Conservation (phyloP, 2,888 invertebrate species). For the Charanyca ferruginea region DNA sequence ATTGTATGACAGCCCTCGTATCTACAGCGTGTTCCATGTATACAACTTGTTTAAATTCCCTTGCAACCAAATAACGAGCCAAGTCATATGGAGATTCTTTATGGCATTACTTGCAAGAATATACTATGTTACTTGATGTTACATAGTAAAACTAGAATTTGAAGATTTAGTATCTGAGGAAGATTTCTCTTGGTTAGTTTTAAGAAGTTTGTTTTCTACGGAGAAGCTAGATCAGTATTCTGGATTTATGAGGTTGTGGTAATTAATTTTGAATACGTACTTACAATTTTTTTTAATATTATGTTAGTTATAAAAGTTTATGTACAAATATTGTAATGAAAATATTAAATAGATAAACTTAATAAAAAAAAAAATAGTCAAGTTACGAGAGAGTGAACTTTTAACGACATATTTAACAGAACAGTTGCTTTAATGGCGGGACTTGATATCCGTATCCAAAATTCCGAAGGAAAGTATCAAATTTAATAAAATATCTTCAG, state of each 20-base stretch:
- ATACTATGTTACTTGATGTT: conserved; percentile 31
- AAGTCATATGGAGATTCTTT: conserved; percentile 57
- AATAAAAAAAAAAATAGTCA: too few species aligned
- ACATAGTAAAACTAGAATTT: conserved; percentile 40
- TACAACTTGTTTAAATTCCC: conserved; percentile 59
- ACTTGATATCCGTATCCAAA: too few species aligned
- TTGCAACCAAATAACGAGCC: conserved; percentile 50
- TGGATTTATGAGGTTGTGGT: background rate
- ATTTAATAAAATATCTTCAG: background rate
- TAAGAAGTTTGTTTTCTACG: background rate
- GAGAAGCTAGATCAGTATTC: background rate
- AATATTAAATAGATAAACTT: too few species aligned
- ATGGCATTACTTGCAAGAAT: conserved; percentile 47
- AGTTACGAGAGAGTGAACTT: too few species aligned
- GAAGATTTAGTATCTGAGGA: conserved; percentile 20
- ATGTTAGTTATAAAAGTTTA: too few species aligned
- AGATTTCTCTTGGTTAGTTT: conserved; percentile 13
- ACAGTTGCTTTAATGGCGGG: too few species aligned
- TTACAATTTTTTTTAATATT: too few species aligned
- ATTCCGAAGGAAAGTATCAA: too few species aligned
- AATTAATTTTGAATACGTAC: too few species aligned
- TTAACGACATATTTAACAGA: too few species aligned
- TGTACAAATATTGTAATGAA: too few species aligned
- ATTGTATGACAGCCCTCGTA: conserved; percentile 46
- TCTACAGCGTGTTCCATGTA: conserved; percentile 46